Evolutionary conservation across 2,113 vertebrate species (phyloP), one percentile per base, ranked within the genome.

Genomic region (Atrichornis clamosus): DNA sequence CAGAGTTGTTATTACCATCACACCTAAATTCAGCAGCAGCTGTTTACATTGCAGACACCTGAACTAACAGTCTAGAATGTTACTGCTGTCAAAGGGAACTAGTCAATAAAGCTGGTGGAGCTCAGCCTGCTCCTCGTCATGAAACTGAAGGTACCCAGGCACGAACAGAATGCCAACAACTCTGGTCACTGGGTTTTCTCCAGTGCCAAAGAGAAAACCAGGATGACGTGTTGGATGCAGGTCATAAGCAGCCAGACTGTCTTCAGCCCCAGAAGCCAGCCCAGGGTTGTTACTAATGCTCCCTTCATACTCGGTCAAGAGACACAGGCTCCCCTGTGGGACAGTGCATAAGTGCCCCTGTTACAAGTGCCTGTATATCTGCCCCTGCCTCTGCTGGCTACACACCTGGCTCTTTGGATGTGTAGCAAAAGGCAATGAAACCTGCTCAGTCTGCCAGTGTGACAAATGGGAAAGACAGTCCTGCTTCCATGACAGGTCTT

Each of bases 341-440:
- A 42, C 70, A 28, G 13, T 50, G 30, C 17, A 44, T 44, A 41
- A 22, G 8, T 28, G 22, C 17, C 33, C 17, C 10, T 8, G 27
- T 35, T 41, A 30, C 5, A 13, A 0, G 0, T 4, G 2, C n/a
- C 39, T 41, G 4, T 19, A 11, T 28, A 23, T 37, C 1, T 1
- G 52, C 6, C 20, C 17, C 11, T 74, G 4, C 7, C 28, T 37
- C 55, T 86, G 42, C 21, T 84, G 50, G 26, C 41, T 60, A 10
- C 21, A 74, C 30, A 27, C 5, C 10, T 73, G 26, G 4, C 7
- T 75, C 78, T 79, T 60, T 19, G 35, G 3, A 19, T 64, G 16
- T 17, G 11, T 5, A 73, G 23, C 20, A 49, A 93, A 68, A 84
- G 79, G 9, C 2, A 0, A n/a, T 14, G 6, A 77, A 77, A 33